Evolutionary conservation across 2,113 vertebrate genomes (phyloP), one percentile per base, ranked within the genome.

Genomic region (Muscicapa adusta): DNA sequence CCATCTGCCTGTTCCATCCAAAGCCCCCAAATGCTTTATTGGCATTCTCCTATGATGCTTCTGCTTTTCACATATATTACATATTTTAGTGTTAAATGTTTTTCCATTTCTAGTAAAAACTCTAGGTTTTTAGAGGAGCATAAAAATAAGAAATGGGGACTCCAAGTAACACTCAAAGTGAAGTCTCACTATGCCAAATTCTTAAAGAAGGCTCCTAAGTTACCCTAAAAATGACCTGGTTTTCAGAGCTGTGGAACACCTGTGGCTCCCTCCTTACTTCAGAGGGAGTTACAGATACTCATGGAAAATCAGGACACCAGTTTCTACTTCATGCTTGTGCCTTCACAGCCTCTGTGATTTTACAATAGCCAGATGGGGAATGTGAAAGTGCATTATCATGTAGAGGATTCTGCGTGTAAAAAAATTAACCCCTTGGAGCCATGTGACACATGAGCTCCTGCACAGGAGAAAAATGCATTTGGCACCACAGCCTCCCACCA

Each of bases 321-420:
- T 80, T 87, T 91, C 78, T 90, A 10, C 80, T 94, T 92, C 83
- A 18, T 71, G 91, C 77, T 80, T 65, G 43, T 96, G 80, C 77
- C 80, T 93, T 96, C 85, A 70, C 60, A 94, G 92, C 72, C 71
- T 87, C 86, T 86, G 83, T 89, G 83, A 94, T 85, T 94, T 96
- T 93, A 95, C 92, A 94, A 75, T 91, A 61, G 94, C 57, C 92
- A 94, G 84, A 94, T 94, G 89, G 86, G 89, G 82, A 93, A 60
- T 38, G 3, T 73, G 88, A 51, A 95, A 96, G 96, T 97, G 96
- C 96, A 96, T 96, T 97, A 96, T 96, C 97, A 94, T 97, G 97
- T 97, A 91, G 96, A 96, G 94, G 86, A 91, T 96, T 96, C 79
- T 45, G 36, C 0, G 5, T 87, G 76, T 76, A 91, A 86, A 95